Evolutionary conservation across 2,888 invertebrate genomes (phyloP).

Genomic region (Drosophila tanythrix): DNA sequence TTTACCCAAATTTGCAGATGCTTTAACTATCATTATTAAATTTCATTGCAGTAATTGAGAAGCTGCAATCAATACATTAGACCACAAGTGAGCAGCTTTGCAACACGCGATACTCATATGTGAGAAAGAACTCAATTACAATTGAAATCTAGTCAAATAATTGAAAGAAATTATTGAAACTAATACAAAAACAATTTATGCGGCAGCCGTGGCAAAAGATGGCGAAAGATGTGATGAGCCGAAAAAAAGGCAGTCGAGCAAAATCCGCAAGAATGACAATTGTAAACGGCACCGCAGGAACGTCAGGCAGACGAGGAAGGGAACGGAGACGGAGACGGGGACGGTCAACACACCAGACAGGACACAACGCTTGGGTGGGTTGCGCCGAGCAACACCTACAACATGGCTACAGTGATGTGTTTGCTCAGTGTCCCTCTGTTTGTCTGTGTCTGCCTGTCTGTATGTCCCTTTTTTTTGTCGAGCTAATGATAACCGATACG

Average conservation of each 20-base stretch:
- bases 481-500: conserved; percentile 31
- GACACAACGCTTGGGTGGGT: conserved; percentile 56
- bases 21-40: not conserved
- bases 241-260: conserved; percentile 47
- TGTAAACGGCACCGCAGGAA: conserved; percentile 66
- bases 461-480: conserved; percentile 21
- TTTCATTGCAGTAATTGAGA: not conserved
- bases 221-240: conserved; percentile 25
- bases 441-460: conserved; percentile 20
- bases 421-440: conserved; percentile 9
- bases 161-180: conserved; percentile 56
- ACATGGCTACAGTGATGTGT: conserved; percentile 48
- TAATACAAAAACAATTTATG: conserved; percentile 62
- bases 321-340: not conserved
- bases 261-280: conserved; percentile 73
- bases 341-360: conserved; percentile 31
- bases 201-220: conserved; percentile 31
- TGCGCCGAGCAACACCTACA: conserved; percentile 71
- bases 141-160: conserved; percentile 38
- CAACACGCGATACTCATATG: conserved; percentile 13
- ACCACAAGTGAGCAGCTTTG: conserved; percentile 28
- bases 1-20: not conserved
- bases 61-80: not conserved
- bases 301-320: conserved; percentile 5
- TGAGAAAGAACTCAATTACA: conserved; percentile 36